Evolutionary conservation across 2,113 vertebrate species (phyloP).

Genomic region (Vireo altiloquus): DNA sequence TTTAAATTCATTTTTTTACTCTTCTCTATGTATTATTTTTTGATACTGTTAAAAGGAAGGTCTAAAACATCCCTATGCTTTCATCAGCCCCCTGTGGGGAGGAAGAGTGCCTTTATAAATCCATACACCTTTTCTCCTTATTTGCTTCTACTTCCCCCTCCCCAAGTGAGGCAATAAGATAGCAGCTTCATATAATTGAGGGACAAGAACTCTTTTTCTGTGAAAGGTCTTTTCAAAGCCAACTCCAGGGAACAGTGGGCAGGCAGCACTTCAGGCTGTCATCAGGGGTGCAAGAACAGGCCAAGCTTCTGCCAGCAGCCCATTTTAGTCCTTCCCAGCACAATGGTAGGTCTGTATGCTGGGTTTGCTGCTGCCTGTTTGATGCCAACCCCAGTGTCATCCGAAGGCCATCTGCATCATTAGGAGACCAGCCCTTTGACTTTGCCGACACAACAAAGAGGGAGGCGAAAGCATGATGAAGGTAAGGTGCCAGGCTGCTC

Average conservation of each 20-base stretch:
- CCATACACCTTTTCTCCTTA: not conserved
- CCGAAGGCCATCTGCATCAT: not conserved
- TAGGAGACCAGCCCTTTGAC: slow-evolving; percentile 22
- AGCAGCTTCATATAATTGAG: not conserved
- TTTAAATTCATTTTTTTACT: not conserved
- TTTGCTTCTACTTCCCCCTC: not conserved
- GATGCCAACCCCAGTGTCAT: not conserved
- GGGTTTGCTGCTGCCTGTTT: not conserved
- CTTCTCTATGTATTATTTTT: not conserved
- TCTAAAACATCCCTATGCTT: not conserved
- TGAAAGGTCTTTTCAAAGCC: not conserved
- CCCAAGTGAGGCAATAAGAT: not conserved
- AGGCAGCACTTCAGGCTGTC: not conserved
- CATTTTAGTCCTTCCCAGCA: not conserved
- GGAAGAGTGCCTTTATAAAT: not conserved
- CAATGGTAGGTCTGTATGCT: not conserved
- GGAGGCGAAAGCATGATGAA: not conserved
- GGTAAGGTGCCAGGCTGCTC: not conserved
- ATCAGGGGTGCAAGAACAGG: not conserved
- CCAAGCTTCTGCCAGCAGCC: not conserved
- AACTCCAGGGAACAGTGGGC: not conserved
- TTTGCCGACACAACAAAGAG: accelerated
- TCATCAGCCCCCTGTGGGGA: not conserved
- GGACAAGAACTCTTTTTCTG: not conserved
- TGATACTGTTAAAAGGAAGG: not conserved